A percentile compares a stretch with the other conserved stretches of the same genome.
phyloP scores from a whole-genome alignment of 2,888 invertebrate species.

The Lasioglossum morio region DNA sequence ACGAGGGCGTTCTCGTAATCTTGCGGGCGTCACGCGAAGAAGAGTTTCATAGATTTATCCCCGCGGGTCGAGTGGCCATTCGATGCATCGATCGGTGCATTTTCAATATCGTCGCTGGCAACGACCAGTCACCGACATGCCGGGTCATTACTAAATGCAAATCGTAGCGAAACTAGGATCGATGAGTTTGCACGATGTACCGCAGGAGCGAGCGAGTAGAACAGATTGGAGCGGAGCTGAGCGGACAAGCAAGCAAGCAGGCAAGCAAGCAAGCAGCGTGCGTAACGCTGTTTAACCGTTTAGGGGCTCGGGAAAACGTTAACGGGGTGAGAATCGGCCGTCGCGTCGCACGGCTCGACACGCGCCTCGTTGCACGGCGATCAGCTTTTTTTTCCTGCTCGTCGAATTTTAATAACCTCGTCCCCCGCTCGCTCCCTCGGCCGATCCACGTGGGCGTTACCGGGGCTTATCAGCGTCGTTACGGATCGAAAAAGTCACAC shows the following conservation, averaged over 20 bases:
- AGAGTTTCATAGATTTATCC: constrained; percentile 28
- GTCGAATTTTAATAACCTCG: constrained; percentile 80
- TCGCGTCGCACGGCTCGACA: constrained; percentile 78
- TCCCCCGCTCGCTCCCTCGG: constrained; percentile 44
- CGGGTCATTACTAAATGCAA: constrained; percentile 83
- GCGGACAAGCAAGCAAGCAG: constrained; percentile 41
- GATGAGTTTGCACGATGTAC: constrained; percentile 79
- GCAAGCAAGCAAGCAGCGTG: constrained; percentile 65
- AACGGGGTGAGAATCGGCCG: constrained; percentile 81
- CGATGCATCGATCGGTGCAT: constrained; percentile 56
- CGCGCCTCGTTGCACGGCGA: constrained; percentile 82
- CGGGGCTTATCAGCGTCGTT: constrained; percentile 62
- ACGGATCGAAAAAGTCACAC: constrained; percentile 54
- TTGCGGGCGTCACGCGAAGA: neutral
- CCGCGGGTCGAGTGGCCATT: constrained; percentile 24
- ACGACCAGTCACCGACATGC: constrained; percentile 58
- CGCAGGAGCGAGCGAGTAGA: constrained; percentile 64
- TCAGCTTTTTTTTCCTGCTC: constrained; percentile 75
- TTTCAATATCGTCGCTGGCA: constrained; percentile 65
- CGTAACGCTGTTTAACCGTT: constrained; percentile 81
- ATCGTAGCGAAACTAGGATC: constrained; percentile 78
- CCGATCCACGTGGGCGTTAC: constrained; percentile 65
- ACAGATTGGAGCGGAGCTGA: constrained; percentile 45
- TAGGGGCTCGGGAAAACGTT: constrained; percentile 71
- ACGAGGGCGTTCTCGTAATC: neutral